Evolutionary conservation across 2,113 vertebrate species (phyloP).

Genomic region (Labrus mixtus): DNA sequence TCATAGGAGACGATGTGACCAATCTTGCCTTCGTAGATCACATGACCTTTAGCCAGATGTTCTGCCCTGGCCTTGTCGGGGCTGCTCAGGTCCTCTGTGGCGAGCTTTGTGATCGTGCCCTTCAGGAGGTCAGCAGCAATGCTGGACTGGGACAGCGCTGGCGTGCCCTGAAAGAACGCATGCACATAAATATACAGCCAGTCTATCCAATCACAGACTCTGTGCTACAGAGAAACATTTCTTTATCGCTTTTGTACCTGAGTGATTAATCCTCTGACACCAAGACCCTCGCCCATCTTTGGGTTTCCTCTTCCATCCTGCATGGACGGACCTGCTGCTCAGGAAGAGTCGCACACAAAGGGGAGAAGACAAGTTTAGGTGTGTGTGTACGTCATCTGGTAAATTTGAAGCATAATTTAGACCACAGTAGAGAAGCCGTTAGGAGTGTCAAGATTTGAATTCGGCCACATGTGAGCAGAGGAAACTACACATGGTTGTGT

Average conservation of each 20-base stretch:
- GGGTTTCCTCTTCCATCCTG: conserved; percentile 92
- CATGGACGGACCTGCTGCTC: conserved; percentile 83
- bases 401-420: too few species aligned
- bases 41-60: conserved; percentile 91
- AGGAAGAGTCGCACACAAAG: conserved; percentile 65
- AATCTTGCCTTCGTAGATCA: conserved; percentile 97
- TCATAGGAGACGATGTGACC: conserved; percentile 97
- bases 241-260: conserved; percentile 83
- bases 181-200: background rate
- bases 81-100: conserved; percentile 89
- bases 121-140: conserved; percentile 93
- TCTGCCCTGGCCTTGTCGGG: conserved; percentile 92
- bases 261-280: conserved; percentile 93
- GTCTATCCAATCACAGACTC: background rate
- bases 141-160: conserved; percentile 90
- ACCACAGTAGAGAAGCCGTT: too few species aligned
- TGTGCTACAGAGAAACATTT: background rate
- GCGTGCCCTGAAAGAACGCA: conserved; percentile 86
- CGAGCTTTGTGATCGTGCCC: conserved; percentile 91
- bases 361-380: background rate
- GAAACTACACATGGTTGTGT: background rate
- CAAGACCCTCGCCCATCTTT: conserved; percentile 88
- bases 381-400: too few species aligned
- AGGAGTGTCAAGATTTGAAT: too few species aligned
- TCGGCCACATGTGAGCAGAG: background rate